Base-by-base conservation (phyloP, 2,113 vertebrate species). In the Nerophis lumbriciformis region DNA sequence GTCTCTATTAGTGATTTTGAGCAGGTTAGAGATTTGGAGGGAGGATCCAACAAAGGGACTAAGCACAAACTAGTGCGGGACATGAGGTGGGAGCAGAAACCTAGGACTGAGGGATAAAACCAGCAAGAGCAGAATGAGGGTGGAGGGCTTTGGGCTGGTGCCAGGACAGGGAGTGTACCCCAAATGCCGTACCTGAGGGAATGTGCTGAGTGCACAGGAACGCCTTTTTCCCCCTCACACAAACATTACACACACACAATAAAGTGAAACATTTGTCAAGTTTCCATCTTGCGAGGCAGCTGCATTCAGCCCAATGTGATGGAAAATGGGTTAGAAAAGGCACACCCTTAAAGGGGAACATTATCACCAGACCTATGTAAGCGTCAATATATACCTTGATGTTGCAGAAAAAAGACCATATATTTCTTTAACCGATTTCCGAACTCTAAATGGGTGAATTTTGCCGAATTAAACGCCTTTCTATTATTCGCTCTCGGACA, bases 141-240 rank as follows among this genome's bases (percentile, higher is more conserved):
- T 16, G n/a, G 53, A 68, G 59, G 63, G 48, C 37, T 52, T 61
- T 83, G 83, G 79, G 56, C 48, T 65, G 57, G 36, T 0, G 53
- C 82, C 77, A 72, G 71, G 62, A 57, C 53, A 72, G 69, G 70
- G 72, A 66, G 68, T 68, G 69, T 80, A 77, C 66, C 74, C 65
- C 61, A 8, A 48, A 47, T 48, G 45, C 28, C 16, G 61, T 59
- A 61, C 13, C 66, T 5, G 10, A 36, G 61, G 53, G 71, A 75
- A 78, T 83, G 73, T 79, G 81, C 77, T 73, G 76, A 82, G 69
- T 79, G 66, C 71, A 59, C 60, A 66, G 66, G 52, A 75, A 80
- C 59, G 5, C 69, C 68, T 68, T 16, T 19, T 28, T 44, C 50
- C 21, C 21, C 52, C 42, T n/a, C n/a, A n/a, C n/a, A n/a, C n/a